Base-by-base conservation (phyloP, 92 coral and sea anemone species). In the Isaurus tuberculatus region DNA sequence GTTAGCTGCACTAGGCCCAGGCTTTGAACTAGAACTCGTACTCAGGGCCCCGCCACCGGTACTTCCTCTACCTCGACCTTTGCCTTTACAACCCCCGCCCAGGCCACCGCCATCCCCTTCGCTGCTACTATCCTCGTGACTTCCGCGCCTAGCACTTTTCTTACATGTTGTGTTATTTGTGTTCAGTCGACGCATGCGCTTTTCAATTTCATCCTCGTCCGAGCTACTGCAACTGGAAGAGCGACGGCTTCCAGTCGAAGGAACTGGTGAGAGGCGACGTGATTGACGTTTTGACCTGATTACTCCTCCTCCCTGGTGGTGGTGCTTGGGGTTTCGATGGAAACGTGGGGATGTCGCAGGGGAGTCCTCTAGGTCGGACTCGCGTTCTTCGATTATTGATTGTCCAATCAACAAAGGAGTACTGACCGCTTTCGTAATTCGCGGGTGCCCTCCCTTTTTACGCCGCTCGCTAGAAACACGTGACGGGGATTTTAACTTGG, bases 191-290 rank as follows among this genome's bases (percentile, higher is more conserved):
- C 93, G 90, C 99, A 96, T 96, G 88, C 93, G 95, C 72, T 94
- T 94, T 51, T 96, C 99, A 11, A 96, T 84, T 29, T 96, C 99
- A 65, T 96, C 99, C 49, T 96, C 99, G 69, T 94, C 98, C 27
- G 98, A 94, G 73, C 99, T 96, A 75, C 98, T 94, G 60, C 95
- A 92, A 79, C 99, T 96, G 23, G 98, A 94, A 17, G 98, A 94
- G 49, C 99, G 93, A 17, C 99, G 86, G 58, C 99, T 94, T 36
- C 97, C 93, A 4, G 94, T 86, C 4, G 99, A 94, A 69, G 96
- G 95, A 5, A 94, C 98, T 31, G 98, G 95, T 5, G 98, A 95
- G 37, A 92, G 89, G 33, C 98, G 94, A 0, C 99, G 91, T 8
- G 91, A 87, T 15, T 83, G 94, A 43, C 92, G 85, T 65, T 92